A percentile compares a stretch with the other conserved stretches of the same genome.
Evolutionary conservation across 2,113 vertebrate species (phyloP).

Genomic region (Phocoena phocoena): DNA sequence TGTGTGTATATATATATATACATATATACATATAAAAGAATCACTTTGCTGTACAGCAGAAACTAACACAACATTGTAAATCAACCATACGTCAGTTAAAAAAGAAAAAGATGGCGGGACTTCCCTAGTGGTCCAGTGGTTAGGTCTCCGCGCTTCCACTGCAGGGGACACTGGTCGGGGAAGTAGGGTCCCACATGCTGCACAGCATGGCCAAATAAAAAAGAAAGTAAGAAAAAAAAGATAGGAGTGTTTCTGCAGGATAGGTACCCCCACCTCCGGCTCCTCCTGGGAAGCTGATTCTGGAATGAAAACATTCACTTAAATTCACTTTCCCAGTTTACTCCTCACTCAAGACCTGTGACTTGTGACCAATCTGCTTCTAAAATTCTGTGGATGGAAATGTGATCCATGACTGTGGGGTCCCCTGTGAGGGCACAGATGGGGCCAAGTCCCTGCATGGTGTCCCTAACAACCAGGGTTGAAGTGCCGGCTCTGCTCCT

Average conservation of each 20-base stretch:
- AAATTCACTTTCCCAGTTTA: not conserved
- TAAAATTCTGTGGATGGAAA: not conserved
- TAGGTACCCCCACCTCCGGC: not conserved
- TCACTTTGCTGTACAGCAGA: not conserved
- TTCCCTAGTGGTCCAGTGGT: not conserved
- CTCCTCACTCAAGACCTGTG: not conserved
- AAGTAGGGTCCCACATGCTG: not conserved
- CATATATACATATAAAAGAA: no score
- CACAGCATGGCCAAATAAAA: not conserved
- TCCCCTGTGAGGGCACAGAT: not conserved
- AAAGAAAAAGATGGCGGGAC: not conserved
- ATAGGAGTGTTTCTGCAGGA: no score
- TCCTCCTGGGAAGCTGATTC: not conserved
- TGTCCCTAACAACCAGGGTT: not conserved
- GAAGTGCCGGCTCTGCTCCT: not conserved
- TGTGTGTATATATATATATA: no score
- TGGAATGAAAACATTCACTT: not conserved
- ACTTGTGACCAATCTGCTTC: not conserved
- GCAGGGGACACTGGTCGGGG: not conserved
- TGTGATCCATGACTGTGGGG: not conserved
- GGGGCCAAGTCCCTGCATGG: accelerated
- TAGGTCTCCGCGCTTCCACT: not conserved
- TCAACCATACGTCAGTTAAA: not conserved
- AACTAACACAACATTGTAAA: not conserved
- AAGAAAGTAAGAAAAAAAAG: not conserved